Evolutionary conservation across 1,140 invertebrate species (phyloP).

Genomic region (Drosophila quadrilineata): DNA sequence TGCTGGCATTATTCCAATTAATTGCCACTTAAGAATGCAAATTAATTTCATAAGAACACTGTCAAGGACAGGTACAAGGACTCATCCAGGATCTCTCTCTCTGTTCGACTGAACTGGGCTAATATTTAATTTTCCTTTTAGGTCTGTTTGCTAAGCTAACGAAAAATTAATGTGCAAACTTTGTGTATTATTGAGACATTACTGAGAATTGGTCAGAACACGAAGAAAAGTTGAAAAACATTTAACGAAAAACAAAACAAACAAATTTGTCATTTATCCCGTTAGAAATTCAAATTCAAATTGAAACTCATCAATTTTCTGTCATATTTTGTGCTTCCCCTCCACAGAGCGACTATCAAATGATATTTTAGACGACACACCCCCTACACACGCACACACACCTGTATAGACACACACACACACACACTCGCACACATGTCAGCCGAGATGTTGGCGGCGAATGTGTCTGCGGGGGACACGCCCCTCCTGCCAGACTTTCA

Average conservation of each 20-base stretch:
- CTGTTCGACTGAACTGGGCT: neutral
- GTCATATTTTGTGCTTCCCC: no score
- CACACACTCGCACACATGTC: constrained; percentile 35
- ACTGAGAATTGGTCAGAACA: constrained; percentile 6
- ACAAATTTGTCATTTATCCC: neutral
- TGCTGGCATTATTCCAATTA: constrained; percentile 41
- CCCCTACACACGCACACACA: constrained; percentile 13
- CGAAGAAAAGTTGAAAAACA: neutral
- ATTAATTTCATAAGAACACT: constrained; percentile 43
- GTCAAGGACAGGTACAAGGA: constrained; percentile 24
- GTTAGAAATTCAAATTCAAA: no score
- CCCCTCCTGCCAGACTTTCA: constrained; percentile 41
- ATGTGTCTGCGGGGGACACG: constrained; percentile 27
- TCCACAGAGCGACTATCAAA: no score
- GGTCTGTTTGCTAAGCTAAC: constrained; percentile 35
- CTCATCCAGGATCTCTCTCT: neutral
- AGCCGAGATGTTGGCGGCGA: constrained; percentile 53
- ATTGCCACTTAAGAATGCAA: constrained; percentile 66
- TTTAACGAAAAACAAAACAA: neutral
- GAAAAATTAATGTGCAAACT: constrained; percentile 55
- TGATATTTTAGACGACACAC: constrained; percentile 13
- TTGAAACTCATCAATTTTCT: no score
- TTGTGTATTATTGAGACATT: constrained; percentile 52
- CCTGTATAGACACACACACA: neutral
- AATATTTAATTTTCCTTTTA: constrained; percentile 25